Base-by-base conservation (phyloP, 2,797 vertebrate genomes). In the Danionella dracula region DNA sequence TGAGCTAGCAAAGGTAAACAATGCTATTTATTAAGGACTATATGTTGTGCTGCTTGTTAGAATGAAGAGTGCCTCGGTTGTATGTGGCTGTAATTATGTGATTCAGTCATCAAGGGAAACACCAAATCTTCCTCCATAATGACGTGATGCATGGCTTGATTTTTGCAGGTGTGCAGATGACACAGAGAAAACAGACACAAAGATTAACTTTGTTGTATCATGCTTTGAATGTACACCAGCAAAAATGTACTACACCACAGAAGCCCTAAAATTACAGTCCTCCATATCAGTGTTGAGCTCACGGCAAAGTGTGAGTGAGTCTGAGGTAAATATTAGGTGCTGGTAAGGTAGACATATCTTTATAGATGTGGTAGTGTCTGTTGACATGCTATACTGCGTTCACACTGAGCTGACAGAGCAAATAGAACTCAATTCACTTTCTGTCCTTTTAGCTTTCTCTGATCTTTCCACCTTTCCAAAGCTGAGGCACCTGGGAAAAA, bases 261-360 rank as follows among this genome's bases (percentile, higher is more conserved):
- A 15, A 27, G 13, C 6, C 15, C 31, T 32, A 21, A 54, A 17
- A 54, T 17, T 54, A 65, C 13, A 23, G 31, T 19, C 23, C 50
- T 19, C 2, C 4, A 4, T 35, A 34, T 37, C 41, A 44, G 32
- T 29, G 51, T 31, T 20, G 40, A 11, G 42, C 42, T 48, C 31
- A 1, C 63, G 20, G 41, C 20, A 48, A 37, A 38, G 41, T 57
- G 64, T 51, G 45, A 61, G 42, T 32, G 27, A 44, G 46, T 45
- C 23, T 58, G 31, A 61, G 44, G 49, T 66, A 66, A 66, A 66
- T 40, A 49, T 42, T 34, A 54, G 38, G 49, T 53, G 9, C 21
- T 66, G 13, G 46, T 57, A 17, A 27, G 51, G 13, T 60, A 19
- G 42, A 19, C 23, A 4, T 45, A 34, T 15, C 41, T 51, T 10